Conservation (phyloP, 2,888 invertebrate species). For the Nephrotoma appendiculata region DNA sequence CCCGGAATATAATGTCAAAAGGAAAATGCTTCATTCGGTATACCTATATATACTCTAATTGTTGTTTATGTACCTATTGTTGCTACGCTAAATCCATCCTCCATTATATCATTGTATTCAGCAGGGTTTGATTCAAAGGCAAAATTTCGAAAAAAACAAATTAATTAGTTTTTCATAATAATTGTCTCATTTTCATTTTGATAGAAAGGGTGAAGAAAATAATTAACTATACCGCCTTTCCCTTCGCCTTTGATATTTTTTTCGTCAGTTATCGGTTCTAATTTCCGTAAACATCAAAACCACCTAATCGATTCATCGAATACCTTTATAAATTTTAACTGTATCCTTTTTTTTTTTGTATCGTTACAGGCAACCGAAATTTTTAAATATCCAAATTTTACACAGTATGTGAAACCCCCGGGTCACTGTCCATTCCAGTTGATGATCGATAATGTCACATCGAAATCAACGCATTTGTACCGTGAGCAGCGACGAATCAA, state of each 20-base stretch:
- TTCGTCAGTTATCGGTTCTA: no score
- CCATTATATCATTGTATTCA: neutral
- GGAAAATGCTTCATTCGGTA: no score
- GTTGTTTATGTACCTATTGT: no score
- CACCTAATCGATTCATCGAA: neutral
- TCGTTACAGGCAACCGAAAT: conserved; percentile 28
- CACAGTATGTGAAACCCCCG: conserved; percentile 26
- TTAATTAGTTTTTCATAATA: neutral
- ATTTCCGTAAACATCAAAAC: neutral
- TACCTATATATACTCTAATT: no score
- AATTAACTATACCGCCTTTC: no score
- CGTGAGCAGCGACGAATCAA: neutral
- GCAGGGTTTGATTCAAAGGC: neutral
- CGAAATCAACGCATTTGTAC: neutral
- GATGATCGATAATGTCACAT: neutral
- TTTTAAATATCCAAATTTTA: conserved; percentile 30
- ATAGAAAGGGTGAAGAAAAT: neutral
- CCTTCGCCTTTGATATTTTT: no score
- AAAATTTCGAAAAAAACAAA: neutral
- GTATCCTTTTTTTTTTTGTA: neutral
- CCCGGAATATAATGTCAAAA: no score
- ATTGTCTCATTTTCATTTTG: neutral
- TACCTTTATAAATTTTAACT: neutral
- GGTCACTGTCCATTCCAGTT: conserved; percentile 27
- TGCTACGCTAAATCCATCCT: no score